Conservation (phyloP, 2,113 vertebrate species). For the Quiscalus mexicanus region DNA sequence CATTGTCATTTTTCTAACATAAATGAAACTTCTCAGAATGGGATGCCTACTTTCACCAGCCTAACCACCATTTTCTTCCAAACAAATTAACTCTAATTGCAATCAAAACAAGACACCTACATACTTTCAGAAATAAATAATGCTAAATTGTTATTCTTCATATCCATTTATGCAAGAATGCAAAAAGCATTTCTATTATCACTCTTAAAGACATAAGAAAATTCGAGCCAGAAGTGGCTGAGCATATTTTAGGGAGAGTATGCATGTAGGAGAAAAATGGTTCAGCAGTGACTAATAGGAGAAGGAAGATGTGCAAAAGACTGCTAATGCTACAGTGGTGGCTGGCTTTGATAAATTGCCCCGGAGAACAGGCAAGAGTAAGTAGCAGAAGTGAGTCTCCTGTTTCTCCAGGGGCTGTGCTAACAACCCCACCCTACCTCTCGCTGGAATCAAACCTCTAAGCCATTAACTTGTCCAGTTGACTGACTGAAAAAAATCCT, state of each 20-base stretch:
- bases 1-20: constrained; percentile 43
- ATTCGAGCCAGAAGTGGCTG: background rate
- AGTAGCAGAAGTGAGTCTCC: constrained; percentile 19
- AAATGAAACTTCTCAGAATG: constrained; percentile 16
- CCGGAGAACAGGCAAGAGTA: background rate
- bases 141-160: constrained; percentile 4
- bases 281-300: background rate
- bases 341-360: constrained; percentile 31
- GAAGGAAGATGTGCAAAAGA: background rate
- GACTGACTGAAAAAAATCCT: background rate
- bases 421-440: background rate
- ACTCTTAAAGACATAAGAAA: background rate
- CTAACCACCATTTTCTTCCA: background rate
- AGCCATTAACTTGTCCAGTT: background rate
- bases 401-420: constrained; percentile 3
- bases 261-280: background rate
- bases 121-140: background rate
- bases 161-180: constrained; percentile 30
- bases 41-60: background rate
- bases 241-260: background rate
- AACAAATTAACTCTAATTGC: background rate
- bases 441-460: constrained; percentile 35
- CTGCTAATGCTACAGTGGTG: background rate
- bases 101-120: background rate
- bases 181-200: background rate